A percentile compares a stretch with the other conserved stretches of the same genome.
These are phyloP conservation scores for Pseudopipra pipra DNA, from an alignment of 2,113 vertebrate genomes.

Conservation along the genomic window DNA sequence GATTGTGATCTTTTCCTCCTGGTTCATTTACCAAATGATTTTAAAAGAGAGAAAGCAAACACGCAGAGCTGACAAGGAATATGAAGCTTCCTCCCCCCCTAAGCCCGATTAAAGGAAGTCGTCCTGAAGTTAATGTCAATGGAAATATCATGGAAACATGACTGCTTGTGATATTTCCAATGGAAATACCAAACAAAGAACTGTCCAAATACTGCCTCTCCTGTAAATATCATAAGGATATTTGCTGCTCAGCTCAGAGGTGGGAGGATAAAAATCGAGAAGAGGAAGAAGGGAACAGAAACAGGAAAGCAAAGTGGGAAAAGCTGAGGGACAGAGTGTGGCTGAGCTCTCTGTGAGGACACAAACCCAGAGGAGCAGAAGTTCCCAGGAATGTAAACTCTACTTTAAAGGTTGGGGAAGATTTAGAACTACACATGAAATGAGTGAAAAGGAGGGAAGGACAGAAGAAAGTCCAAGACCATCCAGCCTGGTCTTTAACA, in stretches of 20 bases:
- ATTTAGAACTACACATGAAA: neutral
- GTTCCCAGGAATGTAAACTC: neutral
- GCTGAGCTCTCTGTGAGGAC: neutral
- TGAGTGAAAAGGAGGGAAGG: neutral
- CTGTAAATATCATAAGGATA: constrained; percentile 63
- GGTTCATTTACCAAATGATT: neutral
- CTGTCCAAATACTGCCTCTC: constrained; percentile 42
- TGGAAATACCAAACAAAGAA: constrained; percentile 62
- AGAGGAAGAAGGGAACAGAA: neutral
- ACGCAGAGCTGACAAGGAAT: neutral
- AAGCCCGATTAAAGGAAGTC: constrained; percentile 44
- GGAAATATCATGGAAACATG: constrained; percentile 62
- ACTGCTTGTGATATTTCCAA: constrained; percentile 61
- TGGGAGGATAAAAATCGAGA: constrained; percentile 11
- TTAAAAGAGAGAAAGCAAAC: constrained; percentile 13
- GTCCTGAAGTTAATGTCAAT: constrained; percentile 55
- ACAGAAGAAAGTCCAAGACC: neutral
- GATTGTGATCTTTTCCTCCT: constrained; percentile 2
- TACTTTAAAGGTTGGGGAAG: neutral
- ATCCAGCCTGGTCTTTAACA: no score
- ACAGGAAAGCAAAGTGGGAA: neutral
- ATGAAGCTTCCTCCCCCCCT: neutral
- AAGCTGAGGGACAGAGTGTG: neutral
- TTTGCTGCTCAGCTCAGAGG: constrained; percentile 43
- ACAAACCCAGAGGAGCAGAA: neutral